Evolutionary conservation across 2,113 vertebrate genomes (phyloP).

Genomic region (Carassius auratus): DNA sequence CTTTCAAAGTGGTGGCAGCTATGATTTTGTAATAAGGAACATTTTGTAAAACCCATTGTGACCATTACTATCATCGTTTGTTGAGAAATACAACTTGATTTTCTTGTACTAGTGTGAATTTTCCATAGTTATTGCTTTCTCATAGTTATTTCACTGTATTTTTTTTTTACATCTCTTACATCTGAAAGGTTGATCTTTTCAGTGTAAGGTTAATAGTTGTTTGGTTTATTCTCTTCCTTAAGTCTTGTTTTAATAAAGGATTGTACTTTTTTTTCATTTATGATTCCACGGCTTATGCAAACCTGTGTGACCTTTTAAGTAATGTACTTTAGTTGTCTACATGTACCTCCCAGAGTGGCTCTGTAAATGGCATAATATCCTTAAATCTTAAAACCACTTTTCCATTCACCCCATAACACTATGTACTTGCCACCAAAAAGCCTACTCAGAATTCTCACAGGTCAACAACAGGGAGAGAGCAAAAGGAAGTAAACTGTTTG

Average conservation of each 20-base stretch:
- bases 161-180: neutral
- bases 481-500: neutral
- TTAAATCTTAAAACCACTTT: slow-evolving; percentile 22
- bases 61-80: neutral
- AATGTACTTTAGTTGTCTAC: neutral
- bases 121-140: neutral
- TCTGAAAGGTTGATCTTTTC: neutral
- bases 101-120: neutral
- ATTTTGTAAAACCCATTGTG: neutral
- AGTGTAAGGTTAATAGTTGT: neutral
- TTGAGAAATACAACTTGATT: neutral
- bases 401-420: neutral
- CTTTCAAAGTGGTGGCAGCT: too few species aligned
- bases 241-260: neutral
- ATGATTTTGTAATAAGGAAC: neutral
- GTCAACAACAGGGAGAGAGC: neutral
- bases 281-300: neutral
- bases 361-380: slow-evolving; percentile 11
- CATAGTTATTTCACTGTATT: neutral
- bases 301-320: slow-evolving; percentile 6
- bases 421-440: slow-evolving; percentile 14
- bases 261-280: neutral
- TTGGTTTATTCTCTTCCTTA: neutral
- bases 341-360: neutral
- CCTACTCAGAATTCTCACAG: neutral